phyloP scores from a whole-genome alignment of 2,888 invertebrate species.

The Agapostemon virescens region DNA sequence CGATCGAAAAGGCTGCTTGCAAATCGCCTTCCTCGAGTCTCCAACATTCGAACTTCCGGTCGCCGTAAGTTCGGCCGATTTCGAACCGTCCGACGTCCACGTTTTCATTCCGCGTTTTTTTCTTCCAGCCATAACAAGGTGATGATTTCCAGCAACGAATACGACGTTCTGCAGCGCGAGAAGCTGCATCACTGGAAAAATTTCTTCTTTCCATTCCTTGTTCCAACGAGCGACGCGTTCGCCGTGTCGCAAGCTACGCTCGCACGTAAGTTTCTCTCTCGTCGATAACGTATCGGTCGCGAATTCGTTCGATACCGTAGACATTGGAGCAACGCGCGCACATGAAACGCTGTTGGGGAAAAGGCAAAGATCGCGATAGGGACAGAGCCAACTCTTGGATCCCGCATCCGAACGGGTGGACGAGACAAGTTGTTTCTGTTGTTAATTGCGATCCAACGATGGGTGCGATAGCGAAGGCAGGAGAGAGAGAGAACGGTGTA shows the following conservation, averaged over 20 bases:
- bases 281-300: not conserved
- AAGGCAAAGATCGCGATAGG: not conserved
- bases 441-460: slow-evolving; percentile 1
- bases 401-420: not conserved
- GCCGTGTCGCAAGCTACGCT: not conserved
- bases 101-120: not conserved
- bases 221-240: too few relatives aligned
- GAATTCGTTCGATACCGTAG: not conserved
- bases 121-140: not conserved
- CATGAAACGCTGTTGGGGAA: not conserved
- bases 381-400: not conserved
- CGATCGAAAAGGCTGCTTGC: not conserved
- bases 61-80: not conserved
- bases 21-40: not conserved
- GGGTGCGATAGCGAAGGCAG: not conserved
- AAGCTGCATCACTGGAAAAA: too few relatives aligned
- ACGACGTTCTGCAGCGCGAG: not conserved
- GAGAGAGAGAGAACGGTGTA: not conserved
- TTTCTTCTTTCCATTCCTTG: too few relatives aligned
- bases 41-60: not conserved
- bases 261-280: not conserved
- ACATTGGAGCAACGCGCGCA: not conserved
- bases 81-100: not conserved
- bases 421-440: slow-evolving; percentile 4
- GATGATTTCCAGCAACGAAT: not conserved